Conservation (phyloP, 2,797 vertebrate species). For the Sebastes kiyomatsui region DNA sequence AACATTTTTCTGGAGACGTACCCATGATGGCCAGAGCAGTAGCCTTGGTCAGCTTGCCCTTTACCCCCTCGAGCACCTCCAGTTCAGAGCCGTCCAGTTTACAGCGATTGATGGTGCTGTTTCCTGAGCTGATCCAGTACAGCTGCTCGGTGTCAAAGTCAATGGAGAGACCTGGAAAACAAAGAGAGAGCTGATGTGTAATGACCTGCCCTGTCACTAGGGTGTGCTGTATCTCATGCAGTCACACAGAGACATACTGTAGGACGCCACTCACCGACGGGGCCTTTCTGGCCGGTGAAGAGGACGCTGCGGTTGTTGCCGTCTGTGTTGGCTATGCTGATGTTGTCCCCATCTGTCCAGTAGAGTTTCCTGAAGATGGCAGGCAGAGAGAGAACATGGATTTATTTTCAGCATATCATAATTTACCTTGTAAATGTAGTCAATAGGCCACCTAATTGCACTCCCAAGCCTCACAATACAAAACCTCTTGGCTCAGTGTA, state of each 20-base stretch:
- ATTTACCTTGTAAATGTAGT: not conserved
- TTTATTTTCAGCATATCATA: not conserved
- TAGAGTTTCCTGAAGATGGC: slow-evolving; percentile 89
- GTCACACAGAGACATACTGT: not conserved
- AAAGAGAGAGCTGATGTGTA: not conserved
- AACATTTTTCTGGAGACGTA: slow-evolving; percentile 61
- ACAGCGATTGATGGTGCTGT: slow-evolving; percentile 92
- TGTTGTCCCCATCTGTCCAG: slow-evolving; percentile 97
- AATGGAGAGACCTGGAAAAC: slow-evolving; percentile 89
- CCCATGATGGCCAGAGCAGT: slow-evolving; percentile 97
- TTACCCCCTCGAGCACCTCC: slow-evolving; percentile 86
- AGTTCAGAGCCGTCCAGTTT: slow-evolving; percentile 89
- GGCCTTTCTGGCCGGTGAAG: slow-evolving; percentile 91
- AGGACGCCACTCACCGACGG: slow-evolving; percentile 85
- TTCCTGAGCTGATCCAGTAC: slow-evolving; percentile 97
- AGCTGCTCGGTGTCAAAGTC: slow-evolving; percentile 90
- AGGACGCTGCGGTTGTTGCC: slow-evolving; percentile 90
- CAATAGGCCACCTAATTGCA: not conserved
- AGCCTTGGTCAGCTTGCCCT: slow-evolving; percentile 91
- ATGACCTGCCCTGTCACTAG: slow-evolving; percentile 22
- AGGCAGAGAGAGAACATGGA: not conserved
- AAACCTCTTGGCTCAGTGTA: not conserved
- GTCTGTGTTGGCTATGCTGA: slow-evolving; percentile 96
- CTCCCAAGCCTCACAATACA: not conserved
- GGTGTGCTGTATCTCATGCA: slow-evolving; percentile 3